Evolutionary conservation across 2,888 invertebrate species (phyloP).

Genomic region (Andrena fulva): DNA sequence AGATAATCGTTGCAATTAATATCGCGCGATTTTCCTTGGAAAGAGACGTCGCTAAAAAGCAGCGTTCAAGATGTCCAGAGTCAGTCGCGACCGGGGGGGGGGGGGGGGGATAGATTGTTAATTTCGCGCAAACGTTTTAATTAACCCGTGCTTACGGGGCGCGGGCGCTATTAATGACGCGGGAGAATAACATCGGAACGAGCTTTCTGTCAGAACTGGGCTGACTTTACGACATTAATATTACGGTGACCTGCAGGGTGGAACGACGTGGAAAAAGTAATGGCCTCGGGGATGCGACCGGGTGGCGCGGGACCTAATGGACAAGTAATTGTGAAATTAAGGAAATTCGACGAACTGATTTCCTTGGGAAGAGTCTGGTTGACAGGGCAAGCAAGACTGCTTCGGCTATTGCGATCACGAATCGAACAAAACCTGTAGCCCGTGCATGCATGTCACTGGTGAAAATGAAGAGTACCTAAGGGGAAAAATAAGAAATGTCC

Average conservation of each 20-base stretch:
- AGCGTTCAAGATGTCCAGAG: neutral
- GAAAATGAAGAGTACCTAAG: no score
- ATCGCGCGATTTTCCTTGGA: neutral
- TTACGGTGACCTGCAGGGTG: slow-evolving; percentile 49
- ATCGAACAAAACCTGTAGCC: neutral
- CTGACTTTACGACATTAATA: slow-evolving; percentile 62
- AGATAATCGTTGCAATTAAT: slow-evolving; percentile 26
- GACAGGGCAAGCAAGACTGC: neutral
- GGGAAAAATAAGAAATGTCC: no score
- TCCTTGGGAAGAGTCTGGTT: neutral
- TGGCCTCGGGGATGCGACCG: slow-evolving; percentile 25
- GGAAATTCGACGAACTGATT: slow-evolving; percentile 42
- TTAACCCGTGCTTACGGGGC: slow-evolving; percentile 44
- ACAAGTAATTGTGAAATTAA: slow-evolving; percentile 49
- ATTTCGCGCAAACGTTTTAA: slow-evolving; percentile 56
- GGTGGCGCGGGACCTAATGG: slow-evolving; percentile 18
- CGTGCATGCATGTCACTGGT: no score
- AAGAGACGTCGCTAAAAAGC: neutral
- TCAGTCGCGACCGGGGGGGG: neutral
- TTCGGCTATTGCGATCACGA: neutral
- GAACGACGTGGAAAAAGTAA: slow-evolving; percentile 51
- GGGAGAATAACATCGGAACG: slow-evolving; percentile 39
- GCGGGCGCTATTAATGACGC: slow-evolving; percentile 50
- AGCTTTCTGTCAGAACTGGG: slow-evolving; percentile 54
- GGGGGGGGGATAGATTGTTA: slow-evolving; percentile 22